phyloP scores from a whole-genome alignment of 1,140 invertebrate species.

The Battus philenor region DNA sequence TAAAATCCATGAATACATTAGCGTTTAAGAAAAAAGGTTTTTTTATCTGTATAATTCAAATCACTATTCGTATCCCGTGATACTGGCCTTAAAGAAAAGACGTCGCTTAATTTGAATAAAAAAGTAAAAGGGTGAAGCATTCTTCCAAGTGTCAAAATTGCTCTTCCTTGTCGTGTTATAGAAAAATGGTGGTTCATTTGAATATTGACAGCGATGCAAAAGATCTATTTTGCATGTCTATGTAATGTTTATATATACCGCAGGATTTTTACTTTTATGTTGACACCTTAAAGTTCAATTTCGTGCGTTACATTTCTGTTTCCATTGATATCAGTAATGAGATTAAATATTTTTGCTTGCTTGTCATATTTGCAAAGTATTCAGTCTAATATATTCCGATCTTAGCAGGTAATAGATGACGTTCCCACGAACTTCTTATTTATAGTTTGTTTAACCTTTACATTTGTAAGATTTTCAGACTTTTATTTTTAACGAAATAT shows the following conservation, averaged over 20 bases:
- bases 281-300: constrained; percentile 31
- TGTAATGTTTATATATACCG: constrained; percentile 15
- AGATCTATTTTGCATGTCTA: constrained; percentile 63
- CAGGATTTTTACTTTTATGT: constrained; percentile 12
- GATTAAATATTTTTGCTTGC: constrained; percentile 68
- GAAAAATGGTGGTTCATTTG: constrained; percentile 57
- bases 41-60: constrained; percentile 51
- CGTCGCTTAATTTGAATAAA: constrained; percentile 60
- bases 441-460: constrained; percentile 1
- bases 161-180: constrained; percentile 58
- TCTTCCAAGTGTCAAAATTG: constrained; percentile 73
- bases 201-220: constrained; percentile 52
- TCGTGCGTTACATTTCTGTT: constrained; percentile 32
- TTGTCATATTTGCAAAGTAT: constrained; percentile 64
- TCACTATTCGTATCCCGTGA: constrained; percentile 23
- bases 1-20: constrained; percentile 66
- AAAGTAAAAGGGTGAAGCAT: constrained; percentile 61
- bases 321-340: constrained; percentile 59
- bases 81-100: constrained; percentile 41
- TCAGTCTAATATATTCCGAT: constrained; percentile 39
- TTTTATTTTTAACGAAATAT: too few relatives aligned
- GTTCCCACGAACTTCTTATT: constrained; percentile 27
- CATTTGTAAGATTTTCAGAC: background rate
- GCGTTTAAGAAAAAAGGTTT: constrained; percentile 46
- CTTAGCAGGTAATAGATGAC: constrained; percentile 45